Percentiles rank a stretch among this genome's conserved stretches.
These are phyloP conservation scores for Scrobipalpa atriplicella DNA, from an alignment of 2,888 invertebrate species.

Conservation along the genomic window DNA sequence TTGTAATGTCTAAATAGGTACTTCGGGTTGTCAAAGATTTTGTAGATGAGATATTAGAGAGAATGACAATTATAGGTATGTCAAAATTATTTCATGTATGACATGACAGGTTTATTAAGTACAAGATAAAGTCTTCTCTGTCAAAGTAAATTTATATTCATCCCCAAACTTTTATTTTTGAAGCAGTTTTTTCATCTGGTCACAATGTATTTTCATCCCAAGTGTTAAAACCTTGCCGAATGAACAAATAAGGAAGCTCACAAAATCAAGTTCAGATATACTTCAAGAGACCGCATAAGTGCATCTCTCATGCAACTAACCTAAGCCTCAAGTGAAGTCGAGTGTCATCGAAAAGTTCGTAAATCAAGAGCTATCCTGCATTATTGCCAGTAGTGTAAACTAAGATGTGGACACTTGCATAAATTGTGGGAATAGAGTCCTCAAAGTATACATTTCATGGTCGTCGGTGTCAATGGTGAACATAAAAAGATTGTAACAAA, in stretches of 20 bases:
- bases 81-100: too few relatives aligned
- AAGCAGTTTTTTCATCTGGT: too few relatives aligned
- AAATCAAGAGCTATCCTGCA: not conserved
- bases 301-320: not conserved
- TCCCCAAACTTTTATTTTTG: too few relatives aligned
- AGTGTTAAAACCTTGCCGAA: not conserved
- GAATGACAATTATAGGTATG: too few relatives aligned
- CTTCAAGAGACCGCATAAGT: not conserved
- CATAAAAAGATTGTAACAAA: not conserved
- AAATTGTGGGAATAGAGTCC: not conserved
- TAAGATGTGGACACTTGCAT: not conserved
- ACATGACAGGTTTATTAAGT: too few relatives aligned
- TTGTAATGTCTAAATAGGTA: not conserved
- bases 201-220: not conserved
- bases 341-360: not conserved
- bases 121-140: too few relatives aligned
- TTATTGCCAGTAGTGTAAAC: not conserved
- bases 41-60: too few relatives aligned
- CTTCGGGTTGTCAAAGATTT: not conserved
- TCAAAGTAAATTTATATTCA: too few relatives aligned
- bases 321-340: not conserved
- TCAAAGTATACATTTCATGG: slow-evolving; percentile 4
- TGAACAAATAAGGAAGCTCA: not conserved
- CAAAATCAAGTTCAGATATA: not conserved
- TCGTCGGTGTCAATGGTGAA: not conserved